Evolutionary conservation across 2,888 invertebrate genomes (phyloP), one percentile per base, ranked within the genome.

Genomic region (Lycaena phlaeas): DNA sequence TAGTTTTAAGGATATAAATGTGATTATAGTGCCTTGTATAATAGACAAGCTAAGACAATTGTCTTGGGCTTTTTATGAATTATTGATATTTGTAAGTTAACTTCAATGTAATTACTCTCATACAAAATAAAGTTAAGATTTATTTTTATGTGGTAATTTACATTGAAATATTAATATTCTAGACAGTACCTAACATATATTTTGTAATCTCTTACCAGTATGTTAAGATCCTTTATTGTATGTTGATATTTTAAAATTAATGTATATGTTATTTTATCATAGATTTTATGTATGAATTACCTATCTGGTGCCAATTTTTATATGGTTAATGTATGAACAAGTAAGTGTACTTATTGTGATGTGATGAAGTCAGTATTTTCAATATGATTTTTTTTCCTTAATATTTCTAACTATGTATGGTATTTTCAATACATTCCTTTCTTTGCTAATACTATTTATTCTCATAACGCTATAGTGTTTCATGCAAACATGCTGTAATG

Each of bases 1-100:
- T n/a, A n/a, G 40, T 36, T 42, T 43, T 40, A 42, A 38, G 38
- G 28, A 44, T 50, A 50, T 46, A 39, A 48, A 58, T 65, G 75
- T 76, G 71, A 73, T 77, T 64, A 52, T 59, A 63, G 75, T 77
- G 75, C 76, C 76, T 75, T 75, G 69, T 68, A 60, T 61, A 63
- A 40, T n/a, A n/a, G n/a, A n/a, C n/a, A n/a, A n/a, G n/a, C n/a
- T n/a, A n/a, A n/a, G n/a, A n/a, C n/a, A n/a, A 45, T 42, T 42
- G 15, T 27, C 39, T 36, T 42, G 37, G 15, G 38, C 27, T 26
- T 40, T 41, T 38, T 11, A 29, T 31, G 17, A 25, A 14, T 37
- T 25, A 18, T 39, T 30, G n/a, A n/a, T n/a, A n/a, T n/a, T n/a
- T n/a, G n/a, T n/a, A n/a, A n/a, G n/a, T n/a, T n/a, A n/a, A n/a